Percentiles rank a stretch among this genome's conserved stretches.
These are phyloP conservation scores for Trichonephila clavata DNA, from an alignment of 1,140 invertebrate species.

Conservation along the genomic window DNA sequence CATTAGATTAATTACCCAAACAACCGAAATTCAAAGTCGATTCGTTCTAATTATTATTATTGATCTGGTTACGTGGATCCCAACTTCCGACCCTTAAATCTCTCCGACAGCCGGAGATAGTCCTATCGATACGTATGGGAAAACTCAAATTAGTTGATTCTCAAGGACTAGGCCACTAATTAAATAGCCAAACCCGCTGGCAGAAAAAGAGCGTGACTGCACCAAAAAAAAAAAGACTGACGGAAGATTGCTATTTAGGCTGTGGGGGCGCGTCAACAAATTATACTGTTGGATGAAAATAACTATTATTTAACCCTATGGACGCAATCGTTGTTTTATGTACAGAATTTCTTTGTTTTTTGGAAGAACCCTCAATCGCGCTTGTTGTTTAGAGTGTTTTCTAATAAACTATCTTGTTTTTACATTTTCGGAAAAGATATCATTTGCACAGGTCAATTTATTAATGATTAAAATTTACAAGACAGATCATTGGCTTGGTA, in stretches of 20 bases:
- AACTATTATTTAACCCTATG: slow-evolving; percentile 13
- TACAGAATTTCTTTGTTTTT: not conserved
- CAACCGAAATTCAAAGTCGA: slow-evolving; percentile 13
- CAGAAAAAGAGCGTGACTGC: slow-evolving; percentile 52
- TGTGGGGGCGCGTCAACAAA: slow-evolving; percentile 19
- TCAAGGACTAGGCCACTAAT: slow-evolving; percentile 55
- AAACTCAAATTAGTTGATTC: slow-evolving; percentile 46
- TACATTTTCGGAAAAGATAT: not conserved
- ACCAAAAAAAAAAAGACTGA: not conserved
- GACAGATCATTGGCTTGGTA: too few species aligned
- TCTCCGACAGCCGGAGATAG: not conserved
- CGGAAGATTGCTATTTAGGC: not conserved
- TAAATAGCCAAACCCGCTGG: slow-evolving; percentile 33
- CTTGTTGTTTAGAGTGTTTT: not conserved
- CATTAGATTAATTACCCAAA: not conserved
- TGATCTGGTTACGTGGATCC: not conserved
- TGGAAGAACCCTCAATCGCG: not conserved
- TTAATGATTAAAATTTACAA: not conserved
- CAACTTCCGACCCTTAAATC: slow-evolving; percentile 23
- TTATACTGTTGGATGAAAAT: slow-evolving; percentile 9
- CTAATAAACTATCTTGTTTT: not conserved
- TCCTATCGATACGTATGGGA: slow-evolving; percentile 57
- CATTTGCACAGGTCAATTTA: not conserved
- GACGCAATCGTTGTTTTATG: not conserved
- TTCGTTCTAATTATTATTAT: slow-evolving; percentile 38